Base-by-base conservation (phyloP, 30 jellyfish, hydroid and myxozoan genomes). In the Turritopsis dohrnii region DNA sequence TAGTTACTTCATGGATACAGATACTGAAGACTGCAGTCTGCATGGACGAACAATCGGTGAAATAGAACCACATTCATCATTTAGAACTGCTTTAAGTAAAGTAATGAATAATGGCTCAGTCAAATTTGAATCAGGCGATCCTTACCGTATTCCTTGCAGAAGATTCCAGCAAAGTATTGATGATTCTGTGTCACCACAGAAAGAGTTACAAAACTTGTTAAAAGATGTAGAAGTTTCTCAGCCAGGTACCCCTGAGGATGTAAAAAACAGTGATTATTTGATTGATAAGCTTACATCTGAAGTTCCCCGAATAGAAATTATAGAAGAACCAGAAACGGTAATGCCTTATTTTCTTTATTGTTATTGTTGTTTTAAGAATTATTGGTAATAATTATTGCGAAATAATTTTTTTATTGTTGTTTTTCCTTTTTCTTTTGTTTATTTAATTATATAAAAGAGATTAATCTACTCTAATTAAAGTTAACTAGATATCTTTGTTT, bases 301-400 rank as follows among this genome's bases (percentile, higher is more conserved):
- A 1, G 93, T 88, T 16, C 98, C 98, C 1, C 79, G 82, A 41
- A 83, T 93, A 1, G 96, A 93, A 80, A 85, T 93, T 87, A 86
- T 93, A 1, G 98, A 93, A 41, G 96, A 93, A 74, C 98, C 98
- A 28, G 98, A 93, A 74, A 90, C 84, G 94, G 98, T 93, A 54
- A n/a, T 82, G n/a, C n/a, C n/a, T n/a, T n/a, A n/a, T n/a, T n/a
- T 52, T 21, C 1, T 52, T n/a, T n/a, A n/a, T n/a, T n/a, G n/a
- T n/a, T n/a, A n/a, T n/a, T n/a, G n/a, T n/a, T n/a, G n/a, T n/a
- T n/a, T n/a, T n/a, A n/a, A n/a, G n/a, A n/a, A n/a, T n/a, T n/a
- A n/a, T n/a, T n/a, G n/a, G n/a, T n/a, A n/a, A n/a, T n/a, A n/a
- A n/a, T n/a, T n/a, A n/a, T n/a, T n/a, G n/a, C n/a, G n/a, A n/a